phyloP scores from a whole-genome alignment of 2,888 invertebrate species.

The Chloroclystis v-ata region DNA sequence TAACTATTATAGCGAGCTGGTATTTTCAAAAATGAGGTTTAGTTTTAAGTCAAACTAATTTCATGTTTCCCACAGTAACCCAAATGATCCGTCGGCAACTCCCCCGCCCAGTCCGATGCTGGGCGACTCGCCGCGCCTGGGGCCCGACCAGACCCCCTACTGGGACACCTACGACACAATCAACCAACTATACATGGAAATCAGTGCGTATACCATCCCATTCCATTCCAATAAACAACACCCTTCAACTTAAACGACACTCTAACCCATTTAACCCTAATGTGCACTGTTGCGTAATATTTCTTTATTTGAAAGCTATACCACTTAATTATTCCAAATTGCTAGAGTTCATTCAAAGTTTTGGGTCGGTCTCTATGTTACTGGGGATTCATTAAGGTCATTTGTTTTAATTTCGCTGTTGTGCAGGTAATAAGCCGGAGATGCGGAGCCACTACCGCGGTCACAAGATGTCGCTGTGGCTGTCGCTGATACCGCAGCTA shows the following conservation, averaged over 20 bases:
- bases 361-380: slow-evolving; percentile 35
- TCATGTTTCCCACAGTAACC: slow-evolving; percentile 73
- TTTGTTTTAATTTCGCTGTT: slow-evolving; percentile 48
- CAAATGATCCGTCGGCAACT: slow-evolving; percentile 79
- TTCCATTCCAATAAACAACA: slow-evolving; percentile 14
- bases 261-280: slow-evolving; percentile 18
- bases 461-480: slow-evolving; percentile 95
- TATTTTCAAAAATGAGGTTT: too few species aligned
- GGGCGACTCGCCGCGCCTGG: slow-evolving; percentile 60
- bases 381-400: slow-evolving; percentile 36
- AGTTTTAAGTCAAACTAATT: too few species aligned
- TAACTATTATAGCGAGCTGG: too few species aligned
- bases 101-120: slow-evolving; percentile 75
- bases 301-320: slow-evolving; percentile 19
- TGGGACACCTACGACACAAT: slow-evolving; percentile 95
- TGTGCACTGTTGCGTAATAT: slow-evolving; percentile 13
- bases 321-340: slow-evolving; percentile 23
- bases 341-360: slow-evolving; percentile 45
- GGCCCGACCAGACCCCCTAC: slow-evolving; percentile 80
- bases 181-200: slow-evolving; percentile 91
- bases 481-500: slow-evolving; percentile 92
- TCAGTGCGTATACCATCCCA: slow-evolving; percentile 75
- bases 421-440: slow-evolving; percentile 82
- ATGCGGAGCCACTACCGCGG: slow-evolving; percentile 95
- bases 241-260: neutral